Evolutionary conservation across 2,888 invertebrate species (phyloP), one percentile per base, ranked within the genome.

Genomic region (Lamellibrachia columna): DNA sequence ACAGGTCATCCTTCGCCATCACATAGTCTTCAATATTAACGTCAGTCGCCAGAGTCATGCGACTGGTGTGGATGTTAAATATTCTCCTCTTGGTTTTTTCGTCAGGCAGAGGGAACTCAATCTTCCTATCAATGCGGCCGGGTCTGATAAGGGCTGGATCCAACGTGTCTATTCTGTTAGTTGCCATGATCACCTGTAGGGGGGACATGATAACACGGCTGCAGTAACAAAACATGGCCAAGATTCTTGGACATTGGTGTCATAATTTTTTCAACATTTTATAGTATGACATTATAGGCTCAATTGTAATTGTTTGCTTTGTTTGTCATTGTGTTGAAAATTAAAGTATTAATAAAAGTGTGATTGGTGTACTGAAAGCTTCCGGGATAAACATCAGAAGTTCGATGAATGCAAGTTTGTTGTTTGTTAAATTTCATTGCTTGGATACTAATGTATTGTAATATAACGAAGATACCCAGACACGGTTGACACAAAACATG

Each of bases 1-100:
- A 99, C 28, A 99, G 97, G 97, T 99, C 99, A 97, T 99, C 99
- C 96, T 99, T 99, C 6, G 99, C 98, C 98, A 99, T 99, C 94
- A 99, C 99, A 92, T 99, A 97, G 96, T 99, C 99, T 93, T 98
- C 98, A 15, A 99, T 97, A 96, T 99, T 99, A 9, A 99, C 99
- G 97, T 99, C 99, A 94, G 98, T 98, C 11, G 99, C 98, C 93
- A 99, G 97, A 0, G 99, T 99, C 99, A 99, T 99, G 94, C 99
- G 97, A n/a, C 98, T 98, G 0, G 99, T 99, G 97, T 99, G 99
- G 95, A 99, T 99, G 94, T 98, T 98, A 96, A 99, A 99, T 96
- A 99, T 99, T 94, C 99, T 97, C 93, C 98, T 97, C 96, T 96
- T 96, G 0, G 99, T 99, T 96, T 99, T 99, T 96, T 99, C 99